Percentiles rank a stretch among this genome's conserved stretches.
These are phyloP conservation scores for Avahi laniger DNA, from an alignment of 2,797 vertebrate species.

Conservation along the genomic window DNA sequence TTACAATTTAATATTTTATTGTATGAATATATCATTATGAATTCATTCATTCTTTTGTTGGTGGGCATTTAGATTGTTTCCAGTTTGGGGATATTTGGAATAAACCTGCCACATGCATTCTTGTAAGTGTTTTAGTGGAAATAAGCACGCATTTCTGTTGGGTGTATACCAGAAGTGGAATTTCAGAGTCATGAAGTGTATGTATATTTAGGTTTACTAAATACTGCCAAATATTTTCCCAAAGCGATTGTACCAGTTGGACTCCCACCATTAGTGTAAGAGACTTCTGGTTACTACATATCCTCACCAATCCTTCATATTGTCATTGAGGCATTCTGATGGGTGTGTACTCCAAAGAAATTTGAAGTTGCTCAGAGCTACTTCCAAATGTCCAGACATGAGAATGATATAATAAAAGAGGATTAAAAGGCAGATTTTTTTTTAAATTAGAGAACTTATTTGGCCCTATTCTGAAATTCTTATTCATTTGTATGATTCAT, in stretches of 20 bases:
- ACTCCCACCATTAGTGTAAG: neutral
- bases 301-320: neutral
- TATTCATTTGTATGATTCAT: neutral
- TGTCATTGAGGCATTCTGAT: neutral
- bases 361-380: neutral
- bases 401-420: neutral
- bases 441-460: neutral
- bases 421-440: neutral
- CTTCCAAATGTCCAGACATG: neutral
- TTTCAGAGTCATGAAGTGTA: neutral
- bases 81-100: neutral
- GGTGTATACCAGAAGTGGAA: neutral
- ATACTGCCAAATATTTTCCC: neutral
- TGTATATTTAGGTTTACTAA: neutral
- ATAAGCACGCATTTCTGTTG: neutral
- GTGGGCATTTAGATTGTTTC: neutral
- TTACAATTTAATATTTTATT: neutral
- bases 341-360: neutral
- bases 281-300: neutral
- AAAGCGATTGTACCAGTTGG: neutral
- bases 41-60: neutral
- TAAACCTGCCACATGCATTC: neutral
- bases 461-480: neutral
- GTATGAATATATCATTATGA: neutral
- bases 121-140: neutral